Conservation (phyloP, 2,888 invertebrate genomes). For the Augochlorella aurata region DNA sequence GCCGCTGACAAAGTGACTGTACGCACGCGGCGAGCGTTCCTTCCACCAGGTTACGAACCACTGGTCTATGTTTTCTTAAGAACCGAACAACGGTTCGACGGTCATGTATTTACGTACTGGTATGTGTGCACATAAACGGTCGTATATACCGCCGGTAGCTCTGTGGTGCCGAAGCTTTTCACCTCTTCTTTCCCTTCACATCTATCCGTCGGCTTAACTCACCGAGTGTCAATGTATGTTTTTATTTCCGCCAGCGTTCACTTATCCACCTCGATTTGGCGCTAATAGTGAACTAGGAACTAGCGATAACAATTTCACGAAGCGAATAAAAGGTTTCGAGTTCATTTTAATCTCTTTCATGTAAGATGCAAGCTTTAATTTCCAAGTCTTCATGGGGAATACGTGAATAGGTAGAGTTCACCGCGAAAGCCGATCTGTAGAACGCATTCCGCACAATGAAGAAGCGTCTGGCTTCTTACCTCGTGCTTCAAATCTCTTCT, state of each 20-base stretch:
- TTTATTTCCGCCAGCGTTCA: background rate
- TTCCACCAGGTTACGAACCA: conserved; percentile 14
- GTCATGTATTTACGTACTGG: conserved; percentile 6
- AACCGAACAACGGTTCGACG: conserved; percentile 18
- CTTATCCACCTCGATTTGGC: background rate
- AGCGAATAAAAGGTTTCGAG: background rate
- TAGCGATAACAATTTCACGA: background rate
- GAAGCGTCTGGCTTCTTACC: conserved; percentile 13
- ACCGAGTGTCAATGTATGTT: background rate
- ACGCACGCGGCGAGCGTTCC: background rate
- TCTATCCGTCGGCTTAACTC: conserved; percentile 20
- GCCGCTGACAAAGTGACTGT: background rate
- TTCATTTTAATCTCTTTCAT: background rate
- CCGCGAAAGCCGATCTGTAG: conserved; percentile 7
- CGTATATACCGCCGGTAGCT: conserved; percentile 9
- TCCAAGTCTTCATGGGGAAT: background rate
- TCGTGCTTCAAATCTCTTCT: conserved; percentile 31
- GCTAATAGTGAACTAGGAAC: background rate
- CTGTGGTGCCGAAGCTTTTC: conserved; percentile 30
- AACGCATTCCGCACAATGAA: background rate
- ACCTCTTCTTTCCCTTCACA: conserved; percentile 27
- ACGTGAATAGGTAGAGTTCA: background rate
- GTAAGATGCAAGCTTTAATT: background rate
- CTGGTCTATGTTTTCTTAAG: conserved; percentile 32
- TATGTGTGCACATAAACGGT: conserved; percentile 12